phyloP scores from a whole-genome alignment of 2,888 invertebrate species.

The Smittia sp. region DNA sequence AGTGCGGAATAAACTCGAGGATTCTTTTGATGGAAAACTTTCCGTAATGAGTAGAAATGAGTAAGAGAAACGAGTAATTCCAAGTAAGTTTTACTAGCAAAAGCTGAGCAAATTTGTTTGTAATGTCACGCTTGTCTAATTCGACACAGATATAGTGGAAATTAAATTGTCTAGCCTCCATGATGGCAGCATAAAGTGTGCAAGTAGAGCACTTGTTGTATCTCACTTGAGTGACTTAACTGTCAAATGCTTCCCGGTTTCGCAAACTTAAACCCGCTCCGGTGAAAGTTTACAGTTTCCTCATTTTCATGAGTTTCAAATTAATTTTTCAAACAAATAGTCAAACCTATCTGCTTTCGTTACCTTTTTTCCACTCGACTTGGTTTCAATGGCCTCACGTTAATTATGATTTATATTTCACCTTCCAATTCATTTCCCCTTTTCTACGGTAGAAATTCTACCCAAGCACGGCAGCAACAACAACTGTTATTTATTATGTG shows the following conservation, averaged over 20 bases:
- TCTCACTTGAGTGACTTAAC: no score
- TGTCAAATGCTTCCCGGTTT: no score
- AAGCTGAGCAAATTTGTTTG: no score
- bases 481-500: slow-evolving; percentile 40
- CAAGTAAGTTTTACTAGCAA: no score
- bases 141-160: no score
- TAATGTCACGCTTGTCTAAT: no score
- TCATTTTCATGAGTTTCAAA: neutral
- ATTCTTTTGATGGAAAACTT: neutral
- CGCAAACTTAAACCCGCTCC: neutral
- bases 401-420: slow-evolving; percentile 40
- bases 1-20: neutral
- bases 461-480: slow-evolving; percentile 8
- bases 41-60: neutral
- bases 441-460: neutral
- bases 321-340: neutral
- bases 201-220: no score
- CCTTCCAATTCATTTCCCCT: slow-evolving; percentile 36
- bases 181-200: no score
- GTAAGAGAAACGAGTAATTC: no score
- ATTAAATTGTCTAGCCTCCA: no score
- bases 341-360: neutral
- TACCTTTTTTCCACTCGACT: slow-evolving; percentile 3
- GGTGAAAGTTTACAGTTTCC: neutral
- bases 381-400: slow-evolving; percentile 14